Percentiles rank a stretch among this genome's conserved stretches.
Evolutionary conservation across 2,888 invertebrate species (phyloP).

Genomic region (Tipula vernalis): DNA sequence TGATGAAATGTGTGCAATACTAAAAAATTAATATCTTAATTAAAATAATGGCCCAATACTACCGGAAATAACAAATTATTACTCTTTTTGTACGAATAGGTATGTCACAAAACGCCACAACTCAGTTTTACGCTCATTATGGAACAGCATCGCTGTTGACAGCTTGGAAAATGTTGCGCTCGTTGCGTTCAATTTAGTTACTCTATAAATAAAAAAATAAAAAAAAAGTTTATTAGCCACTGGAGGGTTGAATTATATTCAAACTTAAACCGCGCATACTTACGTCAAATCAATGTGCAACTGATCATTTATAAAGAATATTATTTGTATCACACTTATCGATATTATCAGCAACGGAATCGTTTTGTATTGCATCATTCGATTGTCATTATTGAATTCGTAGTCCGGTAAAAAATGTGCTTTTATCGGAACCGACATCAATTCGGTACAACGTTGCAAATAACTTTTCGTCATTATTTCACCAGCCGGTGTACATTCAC

Average conservation of each 20-base stretch:
- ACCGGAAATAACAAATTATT: neutral
- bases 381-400: neutral
- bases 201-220: neutral
- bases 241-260: neutral
- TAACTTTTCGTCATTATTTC: neutral
- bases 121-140: neutral
- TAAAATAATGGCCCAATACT: neutral
- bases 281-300: neutral
- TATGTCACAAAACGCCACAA: neutral
- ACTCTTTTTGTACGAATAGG: neutral
- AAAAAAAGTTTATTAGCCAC: neutral
- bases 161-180: neutral
- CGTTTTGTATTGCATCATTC: neutral
- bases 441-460: neutral
- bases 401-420: neutral
- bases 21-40: neutral
- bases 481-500: neutral
- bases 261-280: neutral
- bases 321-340: neutral
- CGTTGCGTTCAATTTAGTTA: neutral
- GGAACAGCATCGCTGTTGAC: neutral
- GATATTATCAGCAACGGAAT: neutral
- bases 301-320: neutral
- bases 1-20: neutral
- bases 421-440: neutral